These are phyloP conservation scores for Gryon sp. DNA, from an alignment of 1,140 invertebrate species.

Conservation along the genomic window DNA sequence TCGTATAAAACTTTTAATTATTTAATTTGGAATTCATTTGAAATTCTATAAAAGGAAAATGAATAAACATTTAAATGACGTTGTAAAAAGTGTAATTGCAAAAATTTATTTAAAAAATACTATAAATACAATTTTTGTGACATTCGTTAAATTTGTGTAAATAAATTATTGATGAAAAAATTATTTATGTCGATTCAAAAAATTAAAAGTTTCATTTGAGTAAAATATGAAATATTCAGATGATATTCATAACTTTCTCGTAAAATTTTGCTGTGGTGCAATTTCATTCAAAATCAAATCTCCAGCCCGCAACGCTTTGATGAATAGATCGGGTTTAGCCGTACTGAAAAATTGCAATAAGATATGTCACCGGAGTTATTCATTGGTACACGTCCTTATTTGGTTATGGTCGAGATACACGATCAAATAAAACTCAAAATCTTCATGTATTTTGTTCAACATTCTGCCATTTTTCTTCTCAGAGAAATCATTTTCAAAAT, in stretches of 20 bases:
- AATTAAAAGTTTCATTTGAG: too few relatives aligned
- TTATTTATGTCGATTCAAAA: too few relatives aligned
- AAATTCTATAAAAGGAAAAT: too few relatives aligned
- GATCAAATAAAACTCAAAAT: conserved; percentile 15
- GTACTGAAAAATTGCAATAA: conserved; percentile 44
- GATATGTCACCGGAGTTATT: conserved; percentile 47
- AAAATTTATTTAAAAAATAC: too few relatives aligned
- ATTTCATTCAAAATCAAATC: conserved; percentile 35
- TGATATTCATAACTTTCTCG: conserved; percentile 8
- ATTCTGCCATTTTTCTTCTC: background rate
- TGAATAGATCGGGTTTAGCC: conserved; percentile 39
- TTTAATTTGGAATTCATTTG: too few relatives aligned
- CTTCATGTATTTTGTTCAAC: background rate
- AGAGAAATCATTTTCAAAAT: too few relatives aligned
- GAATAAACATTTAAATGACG: too few relatives aligned
- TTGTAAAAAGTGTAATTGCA: too few relatives aligned
- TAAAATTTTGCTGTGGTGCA: background rate
- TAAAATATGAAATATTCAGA: conserved; percentile 8
- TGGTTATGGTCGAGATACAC: conserved; percentile 21
- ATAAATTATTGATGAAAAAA: too few relatives aligned
- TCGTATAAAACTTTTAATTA: too few relatives aligned
- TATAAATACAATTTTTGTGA: too few relatives aligned
- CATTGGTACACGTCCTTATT: conserved; percentile 25
- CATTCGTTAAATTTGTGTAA: too few relatives aligned
- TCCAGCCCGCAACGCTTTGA: conserved; percentile 28